These are phyloP conservation scores for Rutpela maculata DNA, from an alignment of 2,888 invertebrate genomes.

Conservation along the genomic window DNA sequence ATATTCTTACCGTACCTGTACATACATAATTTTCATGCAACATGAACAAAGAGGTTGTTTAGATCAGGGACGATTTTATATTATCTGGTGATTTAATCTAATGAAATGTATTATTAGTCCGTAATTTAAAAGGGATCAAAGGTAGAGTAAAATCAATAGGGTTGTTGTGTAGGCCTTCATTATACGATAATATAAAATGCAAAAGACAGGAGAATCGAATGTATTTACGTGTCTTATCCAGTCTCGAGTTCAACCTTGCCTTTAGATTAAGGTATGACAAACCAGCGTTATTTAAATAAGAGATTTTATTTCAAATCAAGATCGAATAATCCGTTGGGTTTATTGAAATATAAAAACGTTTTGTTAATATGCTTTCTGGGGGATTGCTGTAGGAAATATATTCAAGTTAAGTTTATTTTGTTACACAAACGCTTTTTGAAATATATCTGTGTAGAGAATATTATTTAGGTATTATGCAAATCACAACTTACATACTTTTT, in stretches of 20 bases:
- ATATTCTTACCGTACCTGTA: too few species aligned
- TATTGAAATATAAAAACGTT: background rate
- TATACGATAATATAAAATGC: background rate
- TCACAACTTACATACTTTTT: too few species aligned
- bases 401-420: background rate
- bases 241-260: background rate
- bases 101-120: background rate
- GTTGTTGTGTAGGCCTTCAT: background rate
- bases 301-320: background rate
- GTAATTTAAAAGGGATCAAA: background rate
- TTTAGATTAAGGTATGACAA: slow-evolving; percentile 7
- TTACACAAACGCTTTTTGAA: background rate
- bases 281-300: background rate
- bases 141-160: background rate
- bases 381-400: background rate
- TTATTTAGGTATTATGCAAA: too few species aligned
- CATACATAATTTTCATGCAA: too few species aligned
- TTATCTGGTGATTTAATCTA: background rate
- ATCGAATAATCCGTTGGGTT: background rate
- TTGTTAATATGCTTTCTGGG: background rate
- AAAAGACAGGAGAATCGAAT: background rate
- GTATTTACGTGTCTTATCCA: slow-evolving; percentile 7
- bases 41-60: too few species aligned
- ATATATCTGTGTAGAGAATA: too few species aligned
- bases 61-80: background rate